These are phyloP conservation scores for Pachymerium ferrugineum DNA, from an alignment of 2,888 invertebrate genomes.

Conservation along the genomic window DNA sequence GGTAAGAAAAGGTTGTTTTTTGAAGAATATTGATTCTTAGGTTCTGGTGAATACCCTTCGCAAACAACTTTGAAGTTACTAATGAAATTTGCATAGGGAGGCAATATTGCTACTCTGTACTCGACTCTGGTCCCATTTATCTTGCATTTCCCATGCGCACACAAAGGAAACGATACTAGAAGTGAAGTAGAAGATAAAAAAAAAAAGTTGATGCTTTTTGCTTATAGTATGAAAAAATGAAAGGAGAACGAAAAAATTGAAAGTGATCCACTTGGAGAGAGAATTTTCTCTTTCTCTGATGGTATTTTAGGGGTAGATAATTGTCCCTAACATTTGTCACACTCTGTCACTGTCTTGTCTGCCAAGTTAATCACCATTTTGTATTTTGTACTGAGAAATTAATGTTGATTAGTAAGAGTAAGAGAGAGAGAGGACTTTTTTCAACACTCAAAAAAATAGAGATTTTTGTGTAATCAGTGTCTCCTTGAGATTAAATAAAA, in stretches of 20 bases:
- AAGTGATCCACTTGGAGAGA: neutral
- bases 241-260: neutral
- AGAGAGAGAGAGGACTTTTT: too few species aligned
- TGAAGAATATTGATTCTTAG: neutral
- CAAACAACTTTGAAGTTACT: conserved; percentile 19
- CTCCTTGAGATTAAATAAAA: neutral
- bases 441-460: too few species aligned
- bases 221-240: too few species aligned
- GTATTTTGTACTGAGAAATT: too few species aligned
- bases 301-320: too few species aligned
- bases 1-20: neutral
- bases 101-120: conserved; percentile 27
- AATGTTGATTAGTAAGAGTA: too few species aligned
- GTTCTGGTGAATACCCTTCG: neutral
- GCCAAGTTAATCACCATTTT: too few species aligned
- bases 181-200: neutral
- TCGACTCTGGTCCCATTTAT: conserved; percentile 27
- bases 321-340: too few species aligned
- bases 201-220: neutral
- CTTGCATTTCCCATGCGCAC: conserved; percentile 27
- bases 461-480: neutral
- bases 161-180: neutral
- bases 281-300: too few species aligned
- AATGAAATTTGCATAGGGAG: conserved; percentile 27
- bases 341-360: too few species aligned